Conservation (phyloP, 2,797 vertebrate genomes). For the Protonibea diacanthus region DNA sequence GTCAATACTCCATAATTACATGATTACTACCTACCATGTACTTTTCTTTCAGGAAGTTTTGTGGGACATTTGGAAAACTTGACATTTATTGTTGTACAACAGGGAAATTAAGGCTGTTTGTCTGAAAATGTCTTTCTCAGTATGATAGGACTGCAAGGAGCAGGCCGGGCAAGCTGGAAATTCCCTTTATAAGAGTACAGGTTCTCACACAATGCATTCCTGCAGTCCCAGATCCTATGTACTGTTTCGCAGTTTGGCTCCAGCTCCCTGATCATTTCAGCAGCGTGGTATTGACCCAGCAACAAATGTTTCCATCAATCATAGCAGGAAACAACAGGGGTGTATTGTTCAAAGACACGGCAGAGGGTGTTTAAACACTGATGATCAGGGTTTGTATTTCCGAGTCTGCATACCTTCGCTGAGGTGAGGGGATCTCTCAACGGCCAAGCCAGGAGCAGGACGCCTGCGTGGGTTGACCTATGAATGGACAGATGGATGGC, state of each 20-base stretch:
- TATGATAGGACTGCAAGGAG: slow-evolving; percentile 21
- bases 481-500: slow-evolving; percentile 3
- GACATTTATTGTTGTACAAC: background rate
- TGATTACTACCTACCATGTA: background rate
- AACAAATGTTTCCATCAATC: slow-evolving; percentile 67
- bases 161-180: slow-evolving; percentile 55
- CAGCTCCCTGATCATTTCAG: slow-evolving; percentile 58
- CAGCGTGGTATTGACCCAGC: slow-evolving; percentile 55
- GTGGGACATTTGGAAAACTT: slow-evolving; percentile 14
- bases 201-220: slow-evolving; percentile 67
- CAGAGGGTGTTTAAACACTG: slow-evolving; percentile 36
- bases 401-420: slow-evolving; percentile 43
- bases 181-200: slow-evolving; percentile 54
- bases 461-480: slow-evolving; percentile 32
- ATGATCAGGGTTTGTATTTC: slow-evolving; percentile 55
- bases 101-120: slow-evolving; percentile 15
- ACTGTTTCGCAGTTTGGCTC: slow-evolving; percentile 50
- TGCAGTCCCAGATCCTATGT: slow-evolving; percentile 38
- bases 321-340: slow-evolving; percentile 40
- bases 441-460: slow-evolving; percentile 26
- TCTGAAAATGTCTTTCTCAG: slow-evolving; percentile 37
- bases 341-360: slow-evolving; percentile 50
- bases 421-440: slow-evolving; percentile 31
- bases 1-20: background rate
- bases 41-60: slow-evolving; percentile 2